These are phyloP conservation scores for Heliothis subflexa DNA, from an alignment of 1,140 invertebrate species.

Conservation along the genomic window DNA sequence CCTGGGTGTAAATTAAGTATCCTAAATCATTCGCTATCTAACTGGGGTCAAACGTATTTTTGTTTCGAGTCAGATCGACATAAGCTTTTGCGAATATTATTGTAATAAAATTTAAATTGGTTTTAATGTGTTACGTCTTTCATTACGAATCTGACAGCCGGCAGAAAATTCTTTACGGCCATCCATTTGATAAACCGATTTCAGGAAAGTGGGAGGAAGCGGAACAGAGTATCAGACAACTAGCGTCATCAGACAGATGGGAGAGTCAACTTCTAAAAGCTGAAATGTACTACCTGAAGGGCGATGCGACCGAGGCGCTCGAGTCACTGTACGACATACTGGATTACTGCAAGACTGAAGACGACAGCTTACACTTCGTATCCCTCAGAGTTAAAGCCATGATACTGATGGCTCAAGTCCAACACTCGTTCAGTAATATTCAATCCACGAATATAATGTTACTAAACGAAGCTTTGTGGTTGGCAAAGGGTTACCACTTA, in stretches of 20 bases:
- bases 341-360: constrained; percentile 82
- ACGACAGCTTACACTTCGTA: constrained; percentile 85
- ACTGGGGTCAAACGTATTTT: too few relatives aligned
- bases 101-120: too few relatives aligned
- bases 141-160: too few relatives aligned
- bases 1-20: too few relatives aligned
- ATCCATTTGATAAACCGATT: neutral
- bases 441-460: constrained; percentile 87
- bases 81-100: too few relatives aligned
- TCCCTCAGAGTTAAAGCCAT: constrained; percentile 89
- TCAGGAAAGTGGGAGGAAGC: constrained; percentile 91
- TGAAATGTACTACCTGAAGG: constrained; percentile 89
- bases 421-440: constrained; percentile 86
- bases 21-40: too few relatives aligned
- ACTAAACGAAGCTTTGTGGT: constrained; percentile 90
- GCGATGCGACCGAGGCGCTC: constrained; percentile 88
- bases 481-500: constrained; percentile 91
- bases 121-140: too few relatives aligned
- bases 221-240: constrained; percentile 90
- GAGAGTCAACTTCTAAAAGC: constrained; percentile 89
- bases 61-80: too few relatives aligned
- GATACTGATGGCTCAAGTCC: constrained; percentile 91
- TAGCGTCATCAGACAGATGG: constrained; percentile 90
- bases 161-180: neutral
- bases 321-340: constrained; percentile 87